These are phyloP conservation scores for Pseudomyrmex pallidus DNA, from an alignment of 1,140 invertebrate genomes.

Conservation along the genomic window DNA sequence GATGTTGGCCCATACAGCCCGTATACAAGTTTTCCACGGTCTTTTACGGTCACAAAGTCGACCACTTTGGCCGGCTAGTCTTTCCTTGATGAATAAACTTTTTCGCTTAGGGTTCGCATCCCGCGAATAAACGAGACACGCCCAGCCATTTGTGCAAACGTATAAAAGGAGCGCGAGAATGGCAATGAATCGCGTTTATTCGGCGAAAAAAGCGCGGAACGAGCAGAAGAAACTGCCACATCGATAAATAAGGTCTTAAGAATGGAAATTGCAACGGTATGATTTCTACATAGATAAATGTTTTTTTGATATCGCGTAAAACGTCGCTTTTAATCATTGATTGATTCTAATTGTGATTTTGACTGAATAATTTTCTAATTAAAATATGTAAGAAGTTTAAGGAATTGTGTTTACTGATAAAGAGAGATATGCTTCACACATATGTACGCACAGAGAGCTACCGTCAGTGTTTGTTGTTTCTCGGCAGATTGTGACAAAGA, in stretches of 20 bases:
- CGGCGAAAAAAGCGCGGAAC: constrained; percentile 33
- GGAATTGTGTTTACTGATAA: background rate
- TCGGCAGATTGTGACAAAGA: background rate
- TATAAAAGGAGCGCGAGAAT: constrained; percentile 56
- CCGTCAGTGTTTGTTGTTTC: background rate
- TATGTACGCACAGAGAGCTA: too few relatives aligned
- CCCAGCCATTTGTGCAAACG: constrained; percentile 70
- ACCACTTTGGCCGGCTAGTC: constrained; percentile 54
- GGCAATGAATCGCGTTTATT: constrained; percentile 64
- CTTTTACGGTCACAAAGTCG: constrained; percentile 60
- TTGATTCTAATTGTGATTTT: background rate
- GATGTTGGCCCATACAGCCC: constrained; percentile 40
- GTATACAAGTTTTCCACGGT: constrained; percentile 62
- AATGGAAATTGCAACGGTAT: constrained; percentile 16
- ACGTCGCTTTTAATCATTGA: background rate
- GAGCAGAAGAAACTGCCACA: background rate
- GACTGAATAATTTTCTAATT: background rate
- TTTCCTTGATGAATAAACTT: constrained; percentile 62
- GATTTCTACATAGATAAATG: constrained; percentile 5
- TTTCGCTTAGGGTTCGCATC: constrained; percentile 50
- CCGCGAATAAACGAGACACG: constrained; percentile 71
- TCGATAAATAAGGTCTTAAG: constrained; percentile 43
- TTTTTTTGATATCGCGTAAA: background rate
- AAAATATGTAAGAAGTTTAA: background rate
- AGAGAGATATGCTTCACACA: too few relatives aligned